Base-by-base conservation (phyloP, 1,140 invertebrate species). In the Bilobella aurantiaca region DNA sequence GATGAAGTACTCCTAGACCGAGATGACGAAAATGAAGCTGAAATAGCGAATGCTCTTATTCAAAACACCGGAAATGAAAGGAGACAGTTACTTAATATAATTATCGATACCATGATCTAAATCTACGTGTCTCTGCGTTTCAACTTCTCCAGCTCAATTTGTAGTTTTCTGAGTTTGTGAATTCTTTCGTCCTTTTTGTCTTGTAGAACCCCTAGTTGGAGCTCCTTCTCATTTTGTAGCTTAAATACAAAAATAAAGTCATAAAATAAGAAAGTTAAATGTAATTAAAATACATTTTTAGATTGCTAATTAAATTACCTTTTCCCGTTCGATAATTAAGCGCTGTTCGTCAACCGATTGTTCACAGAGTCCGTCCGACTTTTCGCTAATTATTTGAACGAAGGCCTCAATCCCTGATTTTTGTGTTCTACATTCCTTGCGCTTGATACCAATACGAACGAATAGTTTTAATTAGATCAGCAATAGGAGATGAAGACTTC, bases 21-120 rank as follows among this genome's bases (percentile, higher is more conserved):
- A 28, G 62, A 57, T 30, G 31, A 57, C n/a, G 62, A 64, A 23
- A 53, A 64, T 5, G 30, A 64, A 47, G 49, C 14, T 53, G 49
- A 53, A 16, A 3, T 5, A 53, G 21, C 5, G 14, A 23, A 23
- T 53, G 25, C 14, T 23, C 5, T 16, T 23, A 53, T 23, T 53
- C 49, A 3, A 16, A 23, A 5, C 23, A 5, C 49, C 12, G 49
- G 49, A 23, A 23, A 53, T 5, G 8, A 12, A 53, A 53, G 25
- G 49, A 53, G 49, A 53, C 5, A 8, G 5, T 12, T 23, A 5
- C 5, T 53, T 5, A 5, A 12, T 23, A 23, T 5, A 53, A 53
- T 53, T 18, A 23, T 53, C 25, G 25, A 53, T 53, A 23, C 49
- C 5, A 53, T 53, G 49, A 23, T 16, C 25, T 53, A 53, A 23